Conservation (phyloP, 2,888 invertebrate species). For the Lymantria monacha region DNA sequence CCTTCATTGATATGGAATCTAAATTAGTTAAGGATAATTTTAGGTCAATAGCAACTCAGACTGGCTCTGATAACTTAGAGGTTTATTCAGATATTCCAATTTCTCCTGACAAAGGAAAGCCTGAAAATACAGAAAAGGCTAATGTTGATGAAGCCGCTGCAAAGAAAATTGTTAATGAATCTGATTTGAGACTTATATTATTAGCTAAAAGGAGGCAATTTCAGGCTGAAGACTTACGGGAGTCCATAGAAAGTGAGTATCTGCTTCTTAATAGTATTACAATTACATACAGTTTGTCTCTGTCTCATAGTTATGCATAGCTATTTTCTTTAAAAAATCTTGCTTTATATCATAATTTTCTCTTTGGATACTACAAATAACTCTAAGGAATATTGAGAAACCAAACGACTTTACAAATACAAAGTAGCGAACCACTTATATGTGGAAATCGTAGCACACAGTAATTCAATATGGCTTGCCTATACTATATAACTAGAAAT, state of each 20-base stretch:
- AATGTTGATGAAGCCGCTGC: background rate
- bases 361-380: too few species aligned
- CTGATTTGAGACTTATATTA: conserved; percentile 48
- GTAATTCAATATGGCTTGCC: too few species aligned
- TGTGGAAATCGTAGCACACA: too few species aligned
- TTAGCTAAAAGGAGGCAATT: conserved; percentile 40
- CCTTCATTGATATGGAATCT: conserved; percentile 9
- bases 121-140: conserved; percentile 4
- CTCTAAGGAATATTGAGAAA: too few species aligned
- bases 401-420: too few species aligned
- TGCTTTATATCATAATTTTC: too few species aligned
- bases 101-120: background rate
- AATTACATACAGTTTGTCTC: too few species aligned
- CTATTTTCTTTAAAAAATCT: too few species aligned
- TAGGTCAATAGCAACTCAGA: background rate
- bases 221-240: conserved; percentile 2
- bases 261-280: background rate
- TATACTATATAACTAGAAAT: too few species aligned
- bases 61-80: background rate
- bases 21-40: background rate
- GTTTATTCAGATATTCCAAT: background rate
- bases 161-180: conserved; percentile 18
- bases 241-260: conserved; percentile 18
- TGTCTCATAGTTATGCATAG: too few species aligned
- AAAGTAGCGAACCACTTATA: too few species aligned